Base-by-base conservation (phyloP, 2,888 invertebrate species). In the Villa cingulata region DNA sequence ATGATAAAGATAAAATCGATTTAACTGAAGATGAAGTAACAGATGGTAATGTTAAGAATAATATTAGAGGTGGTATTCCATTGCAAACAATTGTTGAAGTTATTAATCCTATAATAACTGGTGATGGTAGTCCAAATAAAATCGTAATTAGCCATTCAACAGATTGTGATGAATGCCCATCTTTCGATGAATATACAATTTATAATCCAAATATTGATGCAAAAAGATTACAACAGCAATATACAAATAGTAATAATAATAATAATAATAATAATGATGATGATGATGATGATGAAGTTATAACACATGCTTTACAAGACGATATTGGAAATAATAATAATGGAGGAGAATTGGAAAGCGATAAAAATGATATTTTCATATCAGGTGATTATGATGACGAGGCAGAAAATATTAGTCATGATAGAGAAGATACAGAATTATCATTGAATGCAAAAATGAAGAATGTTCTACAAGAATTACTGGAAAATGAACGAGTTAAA, bases 401-500 rank as follows among this genome's bases (percentile, higher is more conserved):
- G 9, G 9, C 9, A 1, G 12, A 12, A 12, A 12, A 32, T 32
- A 12, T 9, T 12, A 32, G 12, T 29, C 6, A 3, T 32, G 43
- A 17, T 15, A 37, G 29, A 12, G 18, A n/a, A 9, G 20, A 17
- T 2, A 27, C 53, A 48, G 66, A 67, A 55, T 57, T 69, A 53
- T 70, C 70, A 49, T 58, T 70, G 53, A 70, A 68, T 60, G 70
- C 69, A 45, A 70, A 70, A 65, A 70, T 70, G 70, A 70, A 70
- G 61, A 69, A 67, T 60, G 70, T 70, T 46, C 62, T 70, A 45
- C 64, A 69, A 54, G 70, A 70, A 53, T 56, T 70, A 49, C 56
- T 69, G 46, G 65, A 63, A 52, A 66, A 70, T 53, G 62, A 70
- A 55, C 64, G 68, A 55, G 70, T 70, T 52, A 68, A 68, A 62